These are phyloP conservation scores for Camponotus fellah DNA, from an alignment of 2,888 invertebrate genomes.

Conservation along the genomic window DNA sequence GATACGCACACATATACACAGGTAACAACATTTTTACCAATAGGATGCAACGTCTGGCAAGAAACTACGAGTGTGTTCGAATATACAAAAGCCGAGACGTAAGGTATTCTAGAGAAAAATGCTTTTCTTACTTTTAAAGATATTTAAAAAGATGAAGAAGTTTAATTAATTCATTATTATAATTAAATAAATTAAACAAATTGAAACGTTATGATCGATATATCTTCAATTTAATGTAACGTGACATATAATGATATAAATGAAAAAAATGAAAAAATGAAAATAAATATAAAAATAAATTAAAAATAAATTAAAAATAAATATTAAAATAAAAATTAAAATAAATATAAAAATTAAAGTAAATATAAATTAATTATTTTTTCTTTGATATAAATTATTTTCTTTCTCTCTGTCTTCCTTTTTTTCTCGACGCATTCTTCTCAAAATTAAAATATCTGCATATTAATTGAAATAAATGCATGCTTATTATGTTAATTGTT, in stretches of 20 bases:
- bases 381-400: background rate
- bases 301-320: no score
- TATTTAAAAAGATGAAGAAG: background rate
- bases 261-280: no score
- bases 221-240: background rate
- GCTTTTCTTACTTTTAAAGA: background rate
- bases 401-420: no score
- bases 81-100: conserved; percentile 35
- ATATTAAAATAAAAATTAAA: no score
- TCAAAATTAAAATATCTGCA: background rate
- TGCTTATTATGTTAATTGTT: background rate
- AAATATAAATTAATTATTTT: no score
- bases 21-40: conserved; percentile 34
- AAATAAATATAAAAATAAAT: no score
- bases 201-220: background rate
- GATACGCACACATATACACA: conserved; percentile 33
- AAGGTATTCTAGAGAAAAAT: background rate
- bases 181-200: no score
- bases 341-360: no score
- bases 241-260: background rate
- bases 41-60: conserved; percentile 40
- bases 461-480: background rate
- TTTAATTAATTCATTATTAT: background rate
- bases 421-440: background rate
- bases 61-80: conserved; percentile 42